Percentiles rank a stretch among this genome's conserved stretches.
These are phyloP conservation scores for Neoniphon sammara DNA, from an alignment of 2,797 vertebrate genomes.

Conservation along the genomic window DNA sequence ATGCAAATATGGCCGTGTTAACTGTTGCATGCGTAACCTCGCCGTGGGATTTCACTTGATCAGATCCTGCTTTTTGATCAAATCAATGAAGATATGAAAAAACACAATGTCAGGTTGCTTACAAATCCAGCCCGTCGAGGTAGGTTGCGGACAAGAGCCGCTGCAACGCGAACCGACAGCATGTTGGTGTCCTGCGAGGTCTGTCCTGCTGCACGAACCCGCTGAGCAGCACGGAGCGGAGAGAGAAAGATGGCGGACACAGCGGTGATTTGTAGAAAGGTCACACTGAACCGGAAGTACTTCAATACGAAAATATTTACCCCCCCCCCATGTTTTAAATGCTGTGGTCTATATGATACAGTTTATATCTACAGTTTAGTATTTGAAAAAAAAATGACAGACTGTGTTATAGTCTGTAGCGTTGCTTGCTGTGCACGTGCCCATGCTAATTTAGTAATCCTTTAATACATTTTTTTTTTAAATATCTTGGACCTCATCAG, in stretches of 20 bases:
- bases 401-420: no score
- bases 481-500: no score
- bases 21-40: slow-evolving; percentile 34
- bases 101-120: slow-evolving; percentile 64
- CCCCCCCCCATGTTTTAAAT: no score
- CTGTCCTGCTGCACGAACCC: slow-evolving; percentile 62
- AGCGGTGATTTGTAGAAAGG: slow-evolving; percentile 44
- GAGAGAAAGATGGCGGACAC: slow-evolving; percentile 74
- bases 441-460: no score
- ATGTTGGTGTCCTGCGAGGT: slow-evolving; percentile 72
- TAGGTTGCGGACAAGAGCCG: slow-evolving; percentile 86
- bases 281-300: slow-evolving; percentile 71
- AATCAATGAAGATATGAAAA: background rate
- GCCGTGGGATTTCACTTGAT: slow-evolving; percentile 32
- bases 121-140: slow-evolving; percentile 89
- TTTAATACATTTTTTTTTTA: no score
- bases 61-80: background rate
- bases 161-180: slow-evolving; percentile 92
- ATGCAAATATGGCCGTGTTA: slow-evolving; percentile 73
- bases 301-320: slow-evolving; percentile 12
- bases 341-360: no score
- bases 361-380: no score
- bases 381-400: no score
- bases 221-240: slow-evolving; percentile 37
- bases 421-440: no score